phyloP scores from a whole-genome alignment of 92 coral and sea anemone species.

The Scolanthus callimorphus region DNA sequence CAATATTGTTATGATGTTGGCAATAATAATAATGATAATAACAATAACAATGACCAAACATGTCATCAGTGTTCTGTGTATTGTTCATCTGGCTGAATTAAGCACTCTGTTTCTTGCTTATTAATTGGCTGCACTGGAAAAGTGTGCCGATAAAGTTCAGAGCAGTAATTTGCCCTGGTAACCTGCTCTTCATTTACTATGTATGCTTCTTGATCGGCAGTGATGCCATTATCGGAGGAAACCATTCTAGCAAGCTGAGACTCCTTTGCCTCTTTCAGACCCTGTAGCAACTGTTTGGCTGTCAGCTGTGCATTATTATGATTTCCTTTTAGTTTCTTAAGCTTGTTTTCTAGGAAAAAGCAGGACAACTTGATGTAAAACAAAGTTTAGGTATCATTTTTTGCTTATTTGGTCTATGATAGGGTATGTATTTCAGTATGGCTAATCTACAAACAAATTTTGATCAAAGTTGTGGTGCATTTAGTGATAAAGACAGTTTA shows the following conservation, averaged over 20 bases:
- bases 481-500: no score
- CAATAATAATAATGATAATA: no score
- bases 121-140: slow-evolving; percentile 78
- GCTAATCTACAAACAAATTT: no score
- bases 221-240: neutral
- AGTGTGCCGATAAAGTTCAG: slow-evolving; percentile 36
- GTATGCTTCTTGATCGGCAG: slow-evolving; percentile 15
- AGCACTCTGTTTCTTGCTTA: slow-evolving; percentile 64
- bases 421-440: no score
- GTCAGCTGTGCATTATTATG: slow-evolving; percentile 38
- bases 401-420: no score
- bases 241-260: slow-evolving; percentile 43
- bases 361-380: no score
- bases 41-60: no score
- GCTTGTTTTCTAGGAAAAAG: slow-evolving; percentile 45
- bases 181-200: slow-evolving; percentile 34
- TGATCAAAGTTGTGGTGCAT: no score
- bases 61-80: no score
- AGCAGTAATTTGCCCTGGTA: slow-evolving; percentile 42
- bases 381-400: neutral
- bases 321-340: slow-evolving; percentile 52
- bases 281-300: slow-evolving; percentile 43
- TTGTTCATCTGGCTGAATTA: slow-evolving; percentile 38
- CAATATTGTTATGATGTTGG: no score
- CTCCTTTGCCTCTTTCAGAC: slow-evolving; percentile 52